Percentiles rank a stretch among this genome's conserved stretches.
Evolutionary conservation across 1,140 invertebrate genomes (phyloP).

Genomic region (Sinonovacula constricta): DNA sequence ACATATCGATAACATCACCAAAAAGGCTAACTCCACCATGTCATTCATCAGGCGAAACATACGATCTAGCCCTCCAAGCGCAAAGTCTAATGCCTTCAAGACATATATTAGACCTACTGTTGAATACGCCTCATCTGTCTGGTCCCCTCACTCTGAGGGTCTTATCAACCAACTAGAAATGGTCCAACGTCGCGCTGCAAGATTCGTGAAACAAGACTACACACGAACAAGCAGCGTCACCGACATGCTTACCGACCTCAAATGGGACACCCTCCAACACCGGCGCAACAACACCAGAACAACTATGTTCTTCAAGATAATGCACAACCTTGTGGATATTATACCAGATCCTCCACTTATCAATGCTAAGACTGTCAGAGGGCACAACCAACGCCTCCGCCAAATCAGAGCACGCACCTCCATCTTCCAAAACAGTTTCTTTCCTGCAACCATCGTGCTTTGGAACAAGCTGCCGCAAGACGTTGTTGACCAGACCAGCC

Average conservation of each 20-base stretch:
- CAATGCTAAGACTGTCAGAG: not conserved
- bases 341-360: not conserved
- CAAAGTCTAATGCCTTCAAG: slow-evolving; percentile 3
- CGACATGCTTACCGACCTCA: not conserved
- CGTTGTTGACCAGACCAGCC: slow-evolving; percentile 14
- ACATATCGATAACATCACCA: slow-evolving; percentile 2
- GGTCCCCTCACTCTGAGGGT: slow-evolving; percentile 4
- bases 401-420: not conserved
- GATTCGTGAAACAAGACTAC: slow-evolving; percentile 1
- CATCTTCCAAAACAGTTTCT: no score
- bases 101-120: not conserved
- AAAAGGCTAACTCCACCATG: slow-evolving; percentile 8
- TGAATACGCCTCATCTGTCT: slow-evolving; percentile 6
- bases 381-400: slow-evolving; percentile 2
- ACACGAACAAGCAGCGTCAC: slow-evolving; percentile 1
- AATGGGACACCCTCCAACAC: not conserved
- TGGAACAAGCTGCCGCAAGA: slow-evolving; percentile 19
- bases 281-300: not conserved
- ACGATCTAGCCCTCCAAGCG: not conserved
- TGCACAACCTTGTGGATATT: no score
- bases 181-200: no score
- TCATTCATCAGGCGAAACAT: slow-evolving; percentile 2
- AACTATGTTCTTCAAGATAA: no score
- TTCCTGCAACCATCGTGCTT: slow-evolving; percentile 7
- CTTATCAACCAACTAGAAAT: no score